phyloP scores from a whole-genome alignment of 2,888 invertebrate genomes.

The Exocentrus adspersus region DNA sequence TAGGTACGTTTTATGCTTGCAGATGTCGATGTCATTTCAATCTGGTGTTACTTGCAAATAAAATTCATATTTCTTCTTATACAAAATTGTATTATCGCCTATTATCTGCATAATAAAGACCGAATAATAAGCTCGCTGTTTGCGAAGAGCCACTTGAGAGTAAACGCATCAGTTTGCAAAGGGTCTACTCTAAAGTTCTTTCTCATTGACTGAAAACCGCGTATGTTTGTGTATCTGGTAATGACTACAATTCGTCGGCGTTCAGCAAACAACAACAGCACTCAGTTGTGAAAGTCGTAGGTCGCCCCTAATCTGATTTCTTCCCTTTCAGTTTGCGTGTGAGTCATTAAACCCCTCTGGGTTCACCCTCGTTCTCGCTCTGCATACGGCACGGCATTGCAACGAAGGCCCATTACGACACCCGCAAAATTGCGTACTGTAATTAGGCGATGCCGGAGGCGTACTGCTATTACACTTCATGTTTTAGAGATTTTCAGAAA shows the following conservation, averaged over 20 bases:
- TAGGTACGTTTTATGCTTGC: too few relatives aligned
- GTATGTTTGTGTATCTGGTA: slow-evolving; percentile 57
- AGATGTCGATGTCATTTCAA: too few relatives aligned
- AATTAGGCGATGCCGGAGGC: slow-evolving; percentile 52
- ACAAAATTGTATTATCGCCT: background rate
- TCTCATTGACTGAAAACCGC: slow-evolving; percentile 50
- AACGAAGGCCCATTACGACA: slow-evolving; percentile 61
- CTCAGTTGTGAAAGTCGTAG: slow-evolving; percentile 57
- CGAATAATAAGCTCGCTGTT: background rate
- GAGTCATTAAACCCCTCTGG: slow-evolving; percentile 63
- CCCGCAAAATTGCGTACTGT: slow-evolving; percentile 62
- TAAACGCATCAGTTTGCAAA: slow-evolving; percentile 1
- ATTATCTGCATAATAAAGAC: slow-evolving; percentile 12
- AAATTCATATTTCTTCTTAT: too few relatives aligned
- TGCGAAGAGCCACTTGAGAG: slow-evolving; percentile 18
- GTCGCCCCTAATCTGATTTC: slow-evolving; percentile 64
- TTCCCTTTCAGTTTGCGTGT: slow-evolving; percentile 63
- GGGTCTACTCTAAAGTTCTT: slow-evolving; percentile 37
- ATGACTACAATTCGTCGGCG: slow-evolving; percentile 56
- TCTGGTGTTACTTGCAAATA: too few relatives aligned
- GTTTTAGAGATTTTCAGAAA: too few relatives aligned
- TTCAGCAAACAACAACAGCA: slow-evolving; percentile 53
- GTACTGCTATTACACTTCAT: background rate
- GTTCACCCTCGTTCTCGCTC: slow-evolving; percentile 51
- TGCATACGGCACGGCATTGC: slow-evolving; percentile 59